These are phyloP conservation scores for Drosophila neutralis DNA, from an alignment of 2,888 invertebrate species.

Conservation along the genomic window DNA sequence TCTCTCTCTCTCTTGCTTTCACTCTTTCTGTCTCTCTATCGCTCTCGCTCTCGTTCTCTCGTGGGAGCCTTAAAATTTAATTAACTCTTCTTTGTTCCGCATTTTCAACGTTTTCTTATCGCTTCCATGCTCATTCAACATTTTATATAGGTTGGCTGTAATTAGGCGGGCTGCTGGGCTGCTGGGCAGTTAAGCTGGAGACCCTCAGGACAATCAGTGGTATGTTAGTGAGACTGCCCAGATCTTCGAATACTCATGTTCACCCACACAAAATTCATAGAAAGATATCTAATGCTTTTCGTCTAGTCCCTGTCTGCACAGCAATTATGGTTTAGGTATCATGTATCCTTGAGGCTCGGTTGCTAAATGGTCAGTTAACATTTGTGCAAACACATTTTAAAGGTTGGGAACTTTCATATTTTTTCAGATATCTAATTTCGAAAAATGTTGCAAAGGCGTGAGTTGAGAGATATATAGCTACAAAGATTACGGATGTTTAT, in stretches of 20 bases:
- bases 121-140: neutral
- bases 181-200: neutral
- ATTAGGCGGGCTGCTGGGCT: neutral
- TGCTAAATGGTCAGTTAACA: neutral
- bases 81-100: neutral
- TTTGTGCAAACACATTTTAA: neutral
- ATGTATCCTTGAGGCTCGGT: neutral
- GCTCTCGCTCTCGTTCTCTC: neutral
- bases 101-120: constrained; percentile 1
- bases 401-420: too few relatives aligned
- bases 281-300: neutral
- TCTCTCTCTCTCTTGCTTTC: neutral
- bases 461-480: neutral
- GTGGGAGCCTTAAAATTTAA: neutral
- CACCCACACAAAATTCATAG: neutral
- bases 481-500: neutral
- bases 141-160: neutral
- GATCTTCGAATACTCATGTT: neutral
- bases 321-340: neutral
- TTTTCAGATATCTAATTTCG: neutral
- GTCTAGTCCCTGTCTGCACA: neutral
- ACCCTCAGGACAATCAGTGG: neutral
- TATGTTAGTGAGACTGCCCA: neutral
- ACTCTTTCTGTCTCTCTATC: neutral
- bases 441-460: fast-evolving